phyloP scores from a whole-genome alignment of 2,797 vertebrate species.

The Taeniopygia guttata region DNA sequence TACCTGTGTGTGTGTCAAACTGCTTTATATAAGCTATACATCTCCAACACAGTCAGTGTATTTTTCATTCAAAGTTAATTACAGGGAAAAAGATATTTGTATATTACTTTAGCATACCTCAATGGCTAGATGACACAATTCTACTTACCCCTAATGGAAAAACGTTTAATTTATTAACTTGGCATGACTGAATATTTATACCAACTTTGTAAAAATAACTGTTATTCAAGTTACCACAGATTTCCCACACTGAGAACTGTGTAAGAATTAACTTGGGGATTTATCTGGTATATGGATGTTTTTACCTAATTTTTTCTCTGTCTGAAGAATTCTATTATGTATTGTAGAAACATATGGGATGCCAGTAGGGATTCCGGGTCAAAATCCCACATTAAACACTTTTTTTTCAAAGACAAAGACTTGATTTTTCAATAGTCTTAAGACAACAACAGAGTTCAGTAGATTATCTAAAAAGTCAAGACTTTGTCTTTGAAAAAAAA shows the following conservation, averaged over 20 bases:
- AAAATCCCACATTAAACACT: background rate
- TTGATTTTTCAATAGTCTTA: too few relatives aligned
- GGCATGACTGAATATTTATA: background rate
- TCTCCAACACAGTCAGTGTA: background rate
- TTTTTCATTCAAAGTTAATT: background rate
- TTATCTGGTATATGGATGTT: background rate
- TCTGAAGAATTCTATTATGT: background rate
- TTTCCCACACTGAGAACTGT: background rate
- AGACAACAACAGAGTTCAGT: too few relatives aligned
- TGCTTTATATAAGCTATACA: background rate
- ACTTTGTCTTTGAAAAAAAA: background rate
- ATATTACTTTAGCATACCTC: background rate
- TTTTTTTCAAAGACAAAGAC: too few relatives aligned
- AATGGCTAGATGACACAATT: background rate
- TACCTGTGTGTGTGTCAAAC: background rate
- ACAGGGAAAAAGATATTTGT: background rate
- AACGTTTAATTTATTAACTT: background rate
- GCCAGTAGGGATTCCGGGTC: background rate
- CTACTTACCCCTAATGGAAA: background rate
- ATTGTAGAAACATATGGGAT: background rate
- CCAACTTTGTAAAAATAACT: background rate
- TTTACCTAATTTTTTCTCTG: background rate
- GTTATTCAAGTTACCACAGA: background rate
- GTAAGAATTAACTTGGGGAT: background rate
- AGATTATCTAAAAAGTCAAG: too few relatives aligned